A percentile compares a stretch with the other conserved stretches of the same genome.
phyloP scores from a whole-genome alignment of 2,113 vertebrate species.

The Uria aalge region DNA sequence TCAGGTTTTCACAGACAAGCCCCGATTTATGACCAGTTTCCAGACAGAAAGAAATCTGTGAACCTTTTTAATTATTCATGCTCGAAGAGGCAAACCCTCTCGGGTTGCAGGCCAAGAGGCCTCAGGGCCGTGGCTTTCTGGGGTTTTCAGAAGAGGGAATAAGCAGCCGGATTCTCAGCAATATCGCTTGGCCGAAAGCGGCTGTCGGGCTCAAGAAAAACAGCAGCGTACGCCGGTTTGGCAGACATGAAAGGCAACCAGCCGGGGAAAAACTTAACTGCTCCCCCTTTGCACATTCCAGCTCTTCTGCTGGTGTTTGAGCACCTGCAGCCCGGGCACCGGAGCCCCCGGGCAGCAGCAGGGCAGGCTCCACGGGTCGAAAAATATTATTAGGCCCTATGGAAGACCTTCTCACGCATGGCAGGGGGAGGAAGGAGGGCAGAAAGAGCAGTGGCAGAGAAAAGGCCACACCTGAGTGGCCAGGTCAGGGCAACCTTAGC shows the following conservation, averaged over 20 bases:
- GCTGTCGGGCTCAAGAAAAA: neutral
- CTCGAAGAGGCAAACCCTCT: conserved; percentile 35
- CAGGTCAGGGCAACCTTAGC: neutral
- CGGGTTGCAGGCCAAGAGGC: neutral
- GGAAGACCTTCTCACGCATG: neutral
- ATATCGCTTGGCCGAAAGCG: neutral
- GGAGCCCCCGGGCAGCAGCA: neutral
- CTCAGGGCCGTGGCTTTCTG: neutral
- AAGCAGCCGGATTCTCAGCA: neutral
- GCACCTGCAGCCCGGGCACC: neutral
- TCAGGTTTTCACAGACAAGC: conserved; percentile 36
- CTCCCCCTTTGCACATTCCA: neutral
- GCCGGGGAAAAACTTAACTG: neutral
- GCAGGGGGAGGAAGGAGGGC: neutral
- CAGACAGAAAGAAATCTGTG: conserved; percentile 47
- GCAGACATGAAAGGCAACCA: neutral
- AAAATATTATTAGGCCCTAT: neutral
- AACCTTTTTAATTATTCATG: conserved; percentile 47
- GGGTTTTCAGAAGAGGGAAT: neutral
- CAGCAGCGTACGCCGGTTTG: neutral
- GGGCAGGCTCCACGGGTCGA: fast-evolving
- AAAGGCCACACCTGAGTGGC: neutral
- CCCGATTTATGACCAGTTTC: neutral
- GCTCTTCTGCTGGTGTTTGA: neutral
- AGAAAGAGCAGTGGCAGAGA: neutral